These are phyloP conservation scores for Cariama cristata DNA, from an alignment of 2,113 vertebrate species.

Conservation along the genomic window DNA sequence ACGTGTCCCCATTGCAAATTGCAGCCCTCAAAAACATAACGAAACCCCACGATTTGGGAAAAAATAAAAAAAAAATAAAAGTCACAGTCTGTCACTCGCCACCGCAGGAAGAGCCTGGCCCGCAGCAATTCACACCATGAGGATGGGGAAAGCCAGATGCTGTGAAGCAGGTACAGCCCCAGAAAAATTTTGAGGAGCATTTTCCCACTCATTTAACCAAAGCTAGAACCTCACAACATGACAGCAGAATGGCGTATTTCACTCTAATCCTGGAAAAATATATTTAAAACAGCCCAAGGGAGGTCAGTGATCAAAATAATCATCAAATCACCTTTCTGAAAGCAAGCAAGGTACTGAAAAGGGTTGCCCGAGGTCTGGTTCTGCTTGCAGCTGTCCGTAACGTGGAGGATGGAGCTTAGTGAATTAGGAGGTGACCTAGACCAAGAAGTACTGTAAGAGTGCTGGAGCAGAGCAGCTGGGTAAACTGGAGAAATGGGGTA, in stretches of 20 bases:
- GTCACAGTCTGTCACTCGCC: fast-evolving
- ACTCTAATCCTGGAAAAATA: no score
- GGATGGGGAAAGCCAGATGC: not conserved
- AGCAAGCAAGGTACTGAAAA: fast-evolving
- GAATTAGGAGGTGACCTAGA: not conserved
- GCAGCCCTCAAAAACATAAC: fast-evolving
- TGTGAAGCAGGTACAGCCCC: not conserved
- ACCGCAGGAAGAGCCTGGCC: not conserved
- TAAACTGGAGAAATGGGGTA: not conserved
- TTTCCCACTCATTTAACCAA: not conserved
- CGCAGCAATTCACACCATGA: fast-evolving
- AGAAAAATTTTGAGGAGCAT: not conserved
- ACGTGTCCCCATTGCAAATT: not conserved
- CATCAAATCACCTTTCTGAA: not conserved
- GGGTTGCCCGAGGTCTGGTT: not conserved
- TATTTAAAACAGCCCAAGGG: not conserved
- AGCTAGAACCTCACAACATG: fast-evolving
- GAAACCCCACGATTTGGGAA: fast-evolving
- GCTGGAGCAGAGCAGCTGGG: not conserved
- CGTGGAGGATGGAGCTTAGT: fast-evolving
- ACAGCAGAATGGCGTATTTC: not conserved
- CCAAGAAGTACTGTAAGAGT: fast-evolving
- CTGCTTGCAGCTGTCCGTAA: not conserved
- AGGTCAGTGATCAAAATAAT: not conserved
- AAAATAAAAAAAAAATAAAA: not conserved